Evolutionary conservation across 1,140 invertebrate species (phyloP).

Genomic region (Sitobion miscanthi): DNA sequence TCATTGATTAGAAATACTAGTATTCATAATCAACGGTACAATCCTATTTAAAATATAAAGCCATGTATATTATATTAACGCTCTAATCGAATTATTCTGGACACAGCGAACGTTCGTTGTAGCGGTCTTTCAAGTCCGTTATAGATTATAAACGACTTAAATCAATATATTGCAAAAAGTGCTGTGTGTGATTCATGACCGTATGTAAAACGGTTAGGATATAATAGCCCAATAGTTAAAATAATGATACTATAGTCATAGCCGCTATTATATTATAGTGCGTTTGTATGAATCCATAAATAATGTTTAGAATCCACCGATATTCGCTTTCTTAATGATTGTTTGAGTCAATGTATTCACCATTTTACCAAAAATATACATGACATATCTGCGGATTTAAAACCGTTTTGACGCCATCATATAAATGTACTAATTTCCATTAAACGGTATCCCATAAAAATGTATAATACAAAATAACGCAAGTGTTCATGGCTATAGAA

Average conservation of each 20-base stretch:
- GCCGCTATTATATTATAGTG: background rate
- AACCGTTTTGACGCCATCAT: background rate
- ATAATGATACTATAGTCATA: background rate
- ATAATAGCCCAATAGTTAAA: background rate
- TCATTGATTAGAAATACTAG: too few species aligned
- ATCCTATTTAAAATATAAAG: background rate
- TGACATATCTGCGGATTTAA: background rate
- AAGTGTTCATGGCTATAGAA: background rate
- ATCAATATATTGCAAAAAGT: background rate
- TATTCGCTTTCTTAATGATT: background rate
- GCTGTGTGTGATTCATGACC: background rate
- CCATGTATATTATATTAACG: background rate
- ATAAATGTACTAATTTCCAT: background rate
- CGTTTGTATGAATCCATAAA: background rate
- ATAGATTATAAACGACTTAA: background rate
- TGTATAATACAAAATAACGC: background rate
- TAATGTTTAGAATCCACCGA: background rate
- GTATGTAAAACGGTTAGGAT: background rate
- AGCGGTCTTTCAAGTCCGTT: background rate
- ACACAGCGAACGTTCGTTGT: background rate
- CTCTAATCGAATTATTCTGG: background rate
- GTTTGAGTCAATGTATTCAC: background rate
- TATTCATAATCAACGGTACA: too few species aligned
- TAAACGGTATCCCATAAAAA: background rate
- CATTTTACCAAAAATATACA: background rate